phyloP scores from a whole-genome alignment of 2,797 vertebrate genomes.

The Bovichtus diacanthus region DNA sequence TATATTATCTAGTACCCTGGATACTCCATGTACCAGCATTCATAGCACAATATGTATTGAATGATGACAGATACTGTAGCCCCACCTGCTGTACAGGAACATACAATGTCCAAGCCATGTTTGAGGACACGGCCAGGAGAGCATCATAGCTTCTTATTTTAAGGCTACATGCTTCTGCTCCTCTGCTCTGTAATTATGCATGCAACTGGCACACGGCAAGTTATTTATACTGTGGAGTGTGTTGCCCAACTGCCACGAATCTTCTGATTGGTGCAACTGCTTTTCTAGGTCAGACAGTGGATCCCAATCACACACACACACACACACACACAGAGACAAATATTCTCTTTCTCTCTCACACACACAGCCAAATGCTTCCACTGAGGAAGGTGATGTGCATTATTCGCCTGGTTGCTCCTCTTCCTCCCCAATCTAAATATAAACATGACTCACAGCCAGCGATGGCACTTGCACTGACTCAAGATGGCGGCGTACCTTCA shows the following conservation, averaged over 20 bases:
- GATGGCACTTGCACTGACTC: conserved; percentile 59
- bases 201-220: conserved; percentile 82
- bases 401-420: conserved; percentile 71
- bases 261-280: conserved; percentile 73
- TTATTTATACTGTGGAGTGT: conserved; percentile 83
- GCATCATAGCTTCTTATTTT: conserved; percentile 40
- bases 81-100: conserved; percentile 74
- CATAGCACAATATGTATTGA: conserved; percentile 17
- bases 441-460: conserved; percentile 67
- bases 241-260: conserved; percentile 75
- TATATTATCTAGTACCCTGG: background rate
- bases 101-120: conserved; percentile 38
- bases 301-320: conserved; percentile 43
- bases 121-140: conserved; percentile 5
- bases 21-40: conserved; percentile 7
- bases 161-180: conserved; percentile 47
- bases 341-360: conserved; percentile 61
- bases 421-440: conserved; percentile 78
- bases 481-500: conserved; percentile 74
- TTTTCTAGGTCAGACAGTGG: conserved; percentile 86
- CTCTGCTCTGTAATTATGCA: conserved; percentile 77
- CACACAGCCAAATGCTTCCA: conserved; percentile 70
- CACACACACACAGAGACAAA: conserved; percentile 49
- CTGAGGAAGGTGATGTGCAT: conserved; percentile 76
- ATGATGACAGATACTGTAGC: conserved; percentile 65